Base-by-base conservation (phyloP, 2,888 invertebrate genomes). In the Chorisops tibialis region DNA sequence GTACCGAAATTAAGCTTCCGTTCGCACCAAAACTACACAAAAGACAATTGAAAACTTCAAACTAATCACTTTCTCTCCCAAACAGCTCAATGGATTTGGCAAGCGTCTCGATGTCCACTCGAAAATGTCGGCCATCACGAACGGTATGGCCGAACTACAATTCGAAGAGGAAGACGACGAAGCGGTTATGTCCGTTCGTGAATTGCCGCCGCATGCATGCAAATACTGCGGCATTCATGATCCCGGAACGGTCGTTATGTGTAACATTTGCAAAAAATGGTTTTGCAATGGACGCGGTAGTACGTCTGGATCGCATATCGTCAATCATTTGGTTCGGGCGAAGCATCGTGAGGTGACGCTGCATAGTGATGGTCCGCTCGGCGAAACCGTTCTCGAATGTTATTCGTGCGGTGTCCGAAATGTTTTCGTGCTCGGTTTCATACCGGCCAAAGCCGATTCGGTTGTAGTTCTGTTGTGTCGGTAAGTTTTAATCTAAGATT, bases 181-280 rank as follows among this genome's bases (percentile, higher is more conserved):
- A 72, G 89, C 91, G 37, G 87, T 90, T 71, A 92, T 89, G 73
- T 90, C 89, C 73, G 90, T 83, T 61, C 86, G 90, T 74, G 93
- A 96, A 76, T 80, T 97, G 65, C 97, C 98, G 1, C 89, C 91
- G 68, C 95, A 96, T 82, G 98, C 98, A 0, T 98, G 98, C 84
- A 96, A 96, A 76, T 99, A 99, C 76, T 99, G 99, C 79, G 98
- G 98, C 50, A 96, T 99, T 67, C 96, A 97, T 75, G 97, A 98
- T 75, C 96, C 96, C 0, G 87, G 92, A 67, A 95, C 94, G 71
- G 99, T 99, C 41, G 96, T 98, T 60, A 93, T 94, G 89, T 99
- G 99, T 79, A 97, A 97, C 76, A 86, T 93, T 64, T 99, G 99
- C 76, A 96, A 95, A 76, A 97, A 98, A 76, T 99, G 99, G 99